Percentiles rank a stretch among this genome's conserved stretches.
Evolutionary conservation across 1,140 invertebrate genomes (phyloP).

Genomic region (Parasteatoda tepidariorum): DNA sequence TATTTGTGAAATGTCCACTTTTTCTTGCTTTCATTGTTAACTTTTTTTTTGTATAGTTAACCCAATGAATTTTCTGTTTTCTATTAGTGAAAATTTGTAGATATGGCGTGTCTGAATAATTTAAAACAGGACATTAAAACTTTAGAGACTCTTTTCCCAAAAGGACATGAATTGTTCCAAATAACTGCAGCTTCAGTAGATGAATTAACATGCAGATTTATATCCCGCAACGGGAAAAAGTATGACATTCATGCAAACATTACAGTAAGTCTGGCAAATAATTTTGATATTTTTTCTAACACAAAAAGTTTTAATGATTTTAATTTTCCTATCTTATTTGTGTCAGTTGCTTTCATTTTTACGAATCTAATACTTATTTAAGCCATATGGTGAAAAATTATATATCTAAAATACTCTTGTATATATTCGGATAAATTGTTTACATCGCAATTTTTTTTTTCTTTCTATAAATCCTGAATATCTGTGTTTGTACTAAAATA

Average conservation of each 20-base stretch:
- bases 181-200: constrained; percentile 97
- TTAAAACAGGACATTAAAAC: constrained; percentile 98
- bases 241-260: constrained; percentile 98
- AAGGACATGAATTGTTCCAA: constrained; percentile 96
- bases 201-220: constrained; percentile 96
- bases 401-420: no score
- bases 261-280: constrained; percentile 79
- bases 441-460: no score
- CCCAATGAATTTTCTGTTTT: background rate
- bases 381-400: no score
- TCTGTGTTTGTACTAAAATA: no score
- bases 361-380: no score
- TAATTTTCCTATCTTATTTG: no score
- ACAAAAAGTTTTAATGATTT: no score
- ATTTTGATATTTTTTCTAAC: no score
- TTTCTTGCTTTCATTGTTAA: background rate
- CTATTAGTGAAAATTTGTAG: background rate
- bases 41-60: background rate
- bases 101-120: constrained; percentile 94
- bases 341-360: no score
- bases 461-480: no score
- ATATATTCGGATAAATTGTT: no score
- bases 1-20: background rate
- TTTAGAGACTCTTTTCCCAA: constrained; percentile 93
- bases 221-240: constrained; percentile 92